phyloP scores from a whole-genome alignment of 2,113 vertebrate species.

The Neoarius graeffei region DNA sequence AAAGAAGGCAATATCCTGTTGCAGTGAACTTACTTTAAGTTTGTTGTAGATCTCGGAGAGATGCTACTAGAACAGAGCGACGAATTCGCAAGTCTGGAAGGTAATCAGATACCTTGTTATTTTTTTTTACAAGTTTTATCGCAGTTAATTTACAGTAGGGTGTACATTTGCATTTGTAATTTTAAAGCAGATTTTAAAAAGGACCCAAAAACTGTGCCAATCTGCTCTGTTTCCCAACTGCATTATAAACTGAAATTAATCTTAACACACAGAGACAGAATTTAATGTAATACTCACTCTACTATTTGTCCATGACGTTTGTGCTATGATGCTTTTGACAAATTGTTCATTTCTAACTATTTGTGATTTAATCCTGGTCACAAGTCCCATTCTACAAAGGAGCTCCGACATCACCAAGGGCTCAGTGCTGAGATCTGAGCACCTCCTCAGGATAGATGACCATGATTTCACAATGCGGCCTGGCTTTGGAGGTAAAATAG shows the following conservation, averaged over 20 bases:
- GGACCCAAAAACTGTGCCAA: background rate
- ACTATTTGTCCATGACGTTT: background rate
- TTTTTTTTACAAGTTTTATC: background rate
- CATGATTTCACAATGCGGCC: conserved; percentile 96
- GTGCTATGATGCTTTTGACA: background rate
- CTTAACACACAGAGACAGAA: background rate
- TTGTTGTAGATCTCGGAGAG: conserved; percentile 66
- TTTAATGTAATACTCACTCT: background rate
- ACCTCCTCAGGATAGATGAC: conserved; percentile 86
- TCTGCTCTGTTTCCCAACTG: background rate
- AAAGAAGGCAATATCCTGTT: background rate
- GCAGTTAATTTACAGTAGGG: conserved; percentile 30
- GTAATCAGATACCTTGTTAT: conserved; percentile 57
- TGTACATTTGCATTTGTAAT: conserved; percentile 12
- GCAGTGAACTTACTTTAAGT: background rate
- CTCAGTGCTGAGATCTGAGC: conserved; percentile 82
- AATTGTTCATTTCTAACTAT: background rate
- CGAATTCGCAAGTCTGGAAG: conserved; percentile 76
- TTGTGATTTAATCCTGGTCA: background rate
- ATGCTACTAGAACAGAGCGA: conserved; percentile 58
- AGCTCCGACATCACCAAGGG: conserved; percentile 88
- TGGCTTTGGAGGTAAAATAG: conserved; percentile 87
- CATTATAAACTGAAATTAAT: background rate
- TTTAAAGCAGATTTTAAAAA: background rate
- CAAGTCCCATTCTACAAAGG: conserved; percentile 83